Conservation (phyloP, 1,140 invertebrate species). For the Drosophila micromelanica region DNA sequence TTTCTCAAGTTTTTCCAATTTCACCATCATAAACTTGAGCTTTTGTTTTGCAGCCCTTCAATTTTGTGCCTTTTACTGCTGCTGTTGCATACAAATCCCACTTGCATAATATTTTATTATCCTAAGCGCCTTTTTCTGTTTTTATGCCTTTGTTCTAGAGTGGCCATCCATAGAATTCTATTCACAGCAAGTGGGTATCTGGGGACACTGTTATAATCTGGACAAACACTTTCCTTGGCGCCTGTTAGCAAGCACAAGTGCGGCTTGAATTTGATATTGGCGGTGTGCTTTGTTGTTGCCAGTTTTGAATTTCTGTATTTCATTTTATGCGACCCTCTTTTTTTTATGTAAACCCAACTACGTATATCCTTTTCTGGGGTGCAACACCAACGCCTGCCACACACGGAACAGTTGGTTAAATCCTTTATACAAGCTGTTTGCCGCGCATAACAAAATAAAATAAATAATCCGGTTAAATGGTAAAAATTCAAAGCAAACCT, state of each 20-base stretch:
- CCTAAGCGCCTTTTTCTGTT: constrained; percentile 47
- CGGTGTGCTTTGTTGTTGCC: constrained; percentile 48
- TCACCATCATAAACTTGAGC: constrained; percentile 12
- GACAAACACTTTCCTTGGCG: constrained; percentile 29
- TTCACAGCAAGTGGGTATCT: constrained; percentile 26
- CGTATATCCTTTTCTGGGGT: neutral
- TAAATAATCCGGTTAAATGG: constrained; percentile 79
- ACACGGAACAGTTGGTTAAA: constrained; percentile 64
- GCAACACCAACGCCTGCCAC: constrained; percentile 26
- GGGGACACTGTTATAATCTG: constrained; percentile 54
- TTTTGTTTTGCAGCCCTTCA: constrained; percentile 30
- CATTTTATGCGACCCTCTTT: constrained; percentile 46
- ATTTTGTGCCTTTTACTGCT: constrained; percentile 11
- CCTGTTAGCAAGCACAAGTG: constrained; percentile 65
- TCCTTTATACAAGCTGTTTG: constrained; percentile 80
- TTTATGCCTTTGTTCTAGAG: constrained; percentile 30
- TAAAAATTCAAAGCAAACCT: constrained; percentile 43
- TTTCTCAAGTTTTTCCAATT: neutral
- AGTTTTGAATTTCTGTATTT: constrained; percentile 73
- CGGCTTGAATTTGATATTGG: constrained; percentile 69
- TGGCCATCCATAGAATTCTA: constrained; percentile 4
- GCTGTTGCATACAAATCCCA: constrained; percentile 48
- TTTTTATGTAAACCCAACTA: constrained; percentile 15
- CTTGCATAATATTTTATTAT: constrained; percentile 76
- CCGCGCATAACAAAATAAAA: constrained; percentile 80